Percentiles rank a stretch among this genome's conserved stretches.
phyloP scores from a whole-genome alignment of 2,888 invertebrate genomes.

The Mactromeris polynyma region DNA sequence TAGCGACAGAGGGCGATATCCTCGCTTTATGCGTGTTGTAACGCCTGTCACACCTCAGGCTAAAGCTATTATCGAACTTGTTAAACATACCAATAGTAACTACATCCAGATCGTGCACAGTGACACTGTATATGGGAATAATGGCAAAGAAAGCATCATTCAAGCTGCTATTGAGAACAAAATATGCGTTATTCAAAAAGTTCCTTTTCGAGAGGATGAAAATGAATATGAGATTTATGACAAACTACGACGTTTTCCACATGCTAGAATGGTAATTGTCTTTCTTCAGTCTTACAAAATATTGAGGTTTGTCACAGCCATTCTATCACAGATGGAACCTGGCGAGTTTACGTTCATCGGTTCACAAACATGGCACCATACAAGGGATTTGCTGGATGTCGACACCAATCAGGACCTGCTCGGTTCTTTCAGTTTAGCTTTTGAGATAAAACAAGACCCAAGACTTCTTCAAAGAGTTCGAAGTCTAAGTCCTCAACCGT shows the following conservation, averaged over 20 bases:
- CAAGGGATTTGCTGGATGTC: background rate
- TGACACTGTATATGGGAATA: conserved; percentile 66
- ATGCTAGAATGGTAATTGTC: conserved; percentile 64
- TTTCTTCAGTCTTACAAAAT: conserved; percentile 46
- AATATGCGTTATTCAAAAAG: conserved; percentile 59
- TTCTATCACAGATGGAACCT: background rate
- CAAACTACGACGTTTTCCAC: conserved; percentile 40
- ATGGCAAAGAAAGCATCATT: conserved; percentile 49
- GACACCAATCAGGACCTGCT: background rate
- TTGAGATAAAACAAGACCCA: conserved; percentile 12
- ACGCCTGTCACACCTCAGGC: conserved; percentile 66
- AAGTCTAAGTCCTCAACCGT: background rate
- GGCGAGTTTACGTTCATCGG: conserved; percentile 14
- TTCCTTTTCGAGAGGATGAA: conserved; percentile 48
- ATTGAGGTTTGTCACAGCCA: background rate
- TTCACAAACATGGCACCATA: conserved; percentile 8
- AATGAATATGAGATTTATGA: conserved; percentile 40
- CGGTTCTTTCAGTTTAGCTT: background rate
- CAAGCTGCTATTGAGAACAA: conserved; percentile 24
- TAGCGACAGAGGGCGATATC: conserved; percentile 57
- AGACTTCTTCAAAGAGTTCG: background rate
- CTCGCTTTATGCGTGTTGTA: conserved; percentile 65
- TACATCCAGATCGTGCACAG: conserved; percentile 71
- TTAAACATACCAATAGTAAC: conserved; percentile 45
- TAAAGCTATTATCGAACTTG: conserved; percentile 58